Conservation (phyloP, 1,140 invertebrate genomes). For the Drosophila kikkawai region DNA sequence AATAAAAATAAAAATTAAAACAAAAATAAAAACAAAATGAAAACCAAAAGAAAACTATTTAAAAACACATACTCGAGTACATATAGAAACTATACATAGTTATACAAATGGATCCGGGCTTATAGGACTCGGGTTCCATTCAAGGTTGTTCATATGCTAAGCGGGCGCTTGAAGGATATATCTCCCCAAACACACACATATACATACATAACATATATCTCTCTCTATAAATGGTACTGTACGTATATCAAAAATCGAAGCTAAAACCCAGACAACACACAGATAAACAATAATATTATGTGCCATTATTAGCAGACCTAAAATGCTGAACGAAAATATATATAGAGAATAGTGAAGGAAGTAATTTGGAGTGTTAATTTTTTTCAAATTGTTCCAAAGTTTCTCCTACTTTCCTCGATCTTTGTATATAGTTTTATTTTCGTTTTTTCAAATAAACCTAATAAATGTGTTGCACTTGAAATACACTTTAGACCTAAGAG, state of each 20-base stretch:
- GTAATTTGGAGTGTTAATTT: constrained; percentile 12
- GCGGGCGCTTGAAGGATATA: constrained; percentile 25
- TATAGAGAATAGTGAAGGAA: constrained; percentile 15
- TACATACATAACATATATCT: constrained; percentile 11
- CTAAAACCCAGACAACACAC: constrained; percentile 12
- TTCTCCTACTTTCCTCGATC: constrained; percentile 9
- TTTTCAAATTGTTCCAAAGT: background rate
- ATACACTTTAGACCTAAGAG: constrained; percentile 8
- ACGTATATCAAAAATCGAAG: constrained; percentile 36
- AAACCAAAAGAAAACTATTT: background rate
- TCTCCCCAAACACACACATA: background rate
- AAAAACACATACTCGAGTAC: constrained; percentile 1
- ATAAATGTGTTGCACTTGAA: constrained; percentile 24
- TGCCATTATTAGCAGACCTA: constrained; percentile 77
- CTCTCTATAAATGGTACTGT: constrained; percentile 41
- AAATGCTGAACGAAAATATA: constrained; percentile 28
- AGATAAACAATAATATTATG: constrained; percentile 80
- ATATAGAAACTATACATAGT: constrained; percentile 23
- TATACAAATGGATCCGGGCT: constrained; percentile 20
- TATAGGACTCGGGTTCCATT: constrained; percentile 25
- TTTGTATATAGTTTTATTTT: constrained; percentile 50
- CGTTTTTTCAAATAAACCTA: too few species aligned
- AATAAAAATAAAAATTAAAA: background rate
- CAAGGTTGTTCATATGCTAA: constrained; percentile 55
- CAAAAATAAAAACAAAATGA: background rate